Evolutionary conservation across 2,113 vertebrate genomes (phyloP).

Genomic region (Hemibagrus wyckioides): DNA sequence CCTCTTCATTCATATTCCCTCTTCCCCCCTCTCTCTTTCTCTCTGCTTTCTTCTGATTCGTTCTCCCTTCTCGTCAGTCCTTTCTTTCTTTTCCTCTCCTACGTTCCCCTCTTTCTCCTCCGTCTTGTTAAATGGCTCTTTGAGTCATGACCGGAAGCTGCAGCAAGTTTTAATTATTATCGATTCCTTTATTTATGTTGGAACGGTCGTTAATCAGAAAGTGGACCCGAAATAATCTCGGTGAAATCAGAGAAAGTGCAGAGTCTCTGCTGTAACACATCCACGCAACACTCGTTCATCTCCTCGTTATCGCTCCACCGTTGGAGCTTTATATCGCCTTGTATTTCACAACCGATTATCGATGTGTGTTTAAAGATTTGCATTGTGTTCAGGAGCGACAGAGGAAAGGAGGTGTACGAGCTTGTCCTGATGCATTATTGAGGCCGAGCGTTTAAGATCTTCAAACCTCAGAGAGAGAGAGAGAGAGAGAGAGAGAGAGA

Average conservation of each 20-base stretch:
- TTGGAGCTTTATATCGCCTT: not conserved
- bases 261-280: not conserved
- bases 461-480: not conserved
- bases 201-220: not conserved
- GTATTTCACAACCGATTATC: not conserved
- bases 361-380: not conserved
- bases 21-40: too few relatives aligned
- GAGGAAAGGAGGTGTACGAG: not conserved
- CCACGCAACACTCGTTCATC: too few relatives aligned
- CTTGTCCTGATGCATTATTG: constrained; percentile 6
- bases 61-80: not conserved
- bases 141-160: not conserved
- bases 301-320: not conserved
- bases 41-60: not conserved
- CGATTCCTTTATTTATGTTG: not conserved
- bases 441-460: not conserved
- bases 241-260: not conserved
- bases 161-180: not conserved
- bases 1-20: not conserved
- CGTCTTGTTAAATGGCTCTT: not conserved
- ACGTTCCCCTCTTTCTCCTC: too few relatives aligned
- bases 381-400: not conserved
- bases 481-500: not conserved
- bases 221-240: not conserved
- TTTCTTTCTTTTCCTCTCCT: not conserved